A percentile compares a stretch with the other conserved stretches of the same genome.
These are phyloP conservation scores for Orchesella cincta DNA, from an alignment of 1,140 invertebrate genomes.

Conservation along the genomic window DNA sequence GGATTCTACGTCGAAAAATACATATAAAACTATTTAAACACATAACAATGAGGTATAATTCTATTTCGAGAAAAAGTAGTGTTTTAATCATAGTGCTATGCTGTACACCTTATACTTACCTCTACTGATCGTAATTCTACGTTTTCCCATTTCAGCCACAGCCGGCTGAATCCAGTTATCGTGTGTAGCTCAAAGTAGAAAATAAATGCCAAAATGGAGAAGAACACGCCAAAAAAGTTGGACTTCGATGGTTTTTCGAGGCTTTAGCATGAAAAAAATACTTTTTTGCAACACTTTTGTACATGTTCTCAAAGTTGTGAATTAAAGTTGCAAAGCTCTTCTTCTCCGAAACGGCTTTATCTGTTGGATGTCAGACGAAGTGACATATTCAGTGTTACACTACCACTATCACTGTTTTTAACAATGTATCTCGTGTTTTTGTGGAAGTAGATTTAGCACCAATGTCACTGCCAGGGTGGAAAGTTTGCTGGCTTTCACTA, in stretches of 20 bases:
- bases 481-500: background rate
- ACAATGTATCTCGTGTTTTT: background rate
- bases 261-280: conserved; percentile 25
- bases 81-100: too few species aligned
- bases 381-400: background rate
- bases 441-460: background rate
- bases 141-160: conserved; percentile 51
- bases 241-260: conserved; percentile 46
- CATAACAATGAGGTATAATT: too few species aligned
- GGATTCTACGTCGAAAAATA: too few species aligned
- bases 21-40: too few species aligned
- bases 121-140: conserved; percentile 47
- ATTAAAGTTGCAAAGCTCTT: background rate
- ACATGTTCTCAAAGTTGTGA: background rate
- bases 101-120: conserved; percentile 40
- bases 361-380: background rate
- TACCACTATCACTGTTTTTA: background rate
- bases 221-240: conserved; percentile 46
- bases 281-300: conserved; percentile 14
- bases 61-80: too few species aligned
- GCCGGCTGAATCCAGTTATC: conserved; percentile 41
- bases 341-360: background rate
- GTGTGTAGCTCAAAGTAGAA: conserved; percentile 50
- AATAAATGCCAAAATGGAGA: conserved; percentile 46
- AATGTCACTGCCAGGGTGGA: background rate